Percentiles rank a stretch among this genome's conserved stretches.
These are phyloP conservation scores for Eretmochelys imbricata DNA, from an alignment of 2,113 vertebrate species.

Conservation along the genomic window DNA sequence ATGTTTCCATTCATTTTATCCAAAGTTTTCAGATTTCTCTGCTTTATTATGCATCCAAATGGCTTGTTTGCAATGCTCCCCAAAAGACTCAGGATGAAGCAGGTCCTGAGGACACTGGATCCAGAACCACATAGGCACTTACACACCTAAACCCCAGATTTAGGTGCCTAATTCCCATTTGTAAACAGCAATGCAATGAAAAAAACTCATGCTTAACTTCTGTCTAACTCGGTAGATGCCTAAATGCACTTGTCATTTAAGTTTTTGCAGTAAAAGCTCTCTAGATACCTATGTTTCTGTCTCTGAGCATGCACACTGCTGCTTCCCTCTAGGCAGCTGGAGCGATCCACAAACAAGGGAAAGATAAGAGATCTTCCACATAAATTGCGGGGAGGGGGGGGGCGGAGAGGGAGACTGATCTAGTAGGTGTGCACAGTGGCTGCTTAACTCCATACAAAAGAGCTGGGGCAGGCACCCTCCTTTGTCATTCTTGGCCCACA, in stretches of 20 bases:
- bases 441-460: neutral
- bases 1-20: fast-evolving
- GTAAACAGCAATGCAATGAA: neutral
- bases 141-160: neutral
- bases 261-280: neutral
- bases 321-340: neutral
- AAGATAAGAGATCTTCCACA: neutral
- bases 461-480: no score
- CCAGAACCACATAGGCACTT: neutral
- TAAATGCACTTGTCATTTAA: neutral
- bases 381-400: no score
- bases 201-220: neutral
- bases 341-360: neutral
- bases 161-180: neutral
- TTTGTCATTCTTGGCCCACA: neutral
- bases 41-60: neutral
- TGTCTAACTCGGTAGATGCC: neutral
- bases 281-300: neutral
- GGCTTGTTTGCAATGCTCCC: neutral
- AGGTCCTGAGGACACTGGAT: neutral
- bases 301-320: neutral
- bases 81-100: no score
- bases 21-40: neutral
- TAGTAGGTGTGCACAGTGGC: neutral
- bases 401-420: neutral